Percentiles rank a stretch among this genome's conserved stretches.
Conservation (phyloP, 1,140 invertebrate genomes). For the Pachyrhynchus sulphureomaculatus region DNA sequence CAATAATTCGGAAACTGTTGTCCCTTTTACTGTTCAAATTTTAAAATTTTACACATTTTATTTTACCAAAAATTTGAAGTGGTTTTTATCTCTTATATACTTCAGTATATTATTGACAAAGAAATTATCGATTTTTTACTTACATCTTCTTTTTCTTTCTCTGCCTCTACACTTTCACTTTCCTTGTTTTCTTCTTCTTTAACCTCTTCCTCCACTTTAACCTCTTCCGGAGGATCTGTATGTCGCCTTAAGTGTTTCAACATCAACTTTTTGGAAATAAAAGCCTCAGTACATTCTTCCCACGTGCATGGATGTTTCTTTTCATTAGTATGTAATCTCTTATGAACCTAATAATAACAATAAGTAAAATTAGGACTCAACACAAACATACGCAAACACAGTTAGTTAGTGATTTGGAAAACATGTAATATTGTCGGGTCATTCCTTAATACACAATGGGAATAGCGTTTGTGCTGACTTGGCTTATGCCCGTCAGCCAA, state of each 20-base stretch:
- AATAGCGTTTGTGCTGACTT: no score
- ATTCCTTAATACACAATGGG: no score
- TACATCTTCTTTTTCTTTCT: constrained; percentile 26
- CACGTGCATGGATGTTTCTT: constrained; percentile 69
- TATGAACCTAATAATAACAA: constrained; percentile 59
- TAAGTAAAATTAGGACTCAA: constrained; percentile 55
- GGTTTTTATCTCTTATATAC: no score
- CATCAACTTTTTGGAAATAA: constrained; percentile 78
- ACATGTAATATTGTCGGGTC: no score
- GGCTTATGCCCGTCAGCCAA: no score
- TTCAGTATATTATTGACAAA: no score
- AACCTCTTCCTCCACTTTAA: constrained; percentile 46
- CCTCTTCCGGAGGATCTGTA: constrained; percentile 52
- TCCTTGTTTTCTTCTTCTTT: constrained; percentile 48
- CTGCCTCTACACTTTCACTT: constrained; percentile 39
- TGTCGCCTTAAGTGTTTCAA: constrained; percentile 65
- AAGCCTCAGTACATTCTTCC: constrained; percentile 68
- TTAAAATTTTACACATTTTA: no score
- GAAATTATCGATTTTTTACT: no score
- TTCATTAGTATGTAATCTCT: constrained; percentile 70
- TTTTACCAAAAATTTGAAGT: no score
- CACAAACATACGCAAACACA: constrained; percentile 43
- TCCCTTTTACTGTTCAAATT: no score
- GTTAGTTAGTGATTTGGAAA: neutral
- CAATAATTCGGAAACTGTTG: no score